These are phyloP conservation scores for Brachionus rotundiformis DNA, from an alignment of 1,140 invertebrate species.

Conservation along the genomic window DNA sequence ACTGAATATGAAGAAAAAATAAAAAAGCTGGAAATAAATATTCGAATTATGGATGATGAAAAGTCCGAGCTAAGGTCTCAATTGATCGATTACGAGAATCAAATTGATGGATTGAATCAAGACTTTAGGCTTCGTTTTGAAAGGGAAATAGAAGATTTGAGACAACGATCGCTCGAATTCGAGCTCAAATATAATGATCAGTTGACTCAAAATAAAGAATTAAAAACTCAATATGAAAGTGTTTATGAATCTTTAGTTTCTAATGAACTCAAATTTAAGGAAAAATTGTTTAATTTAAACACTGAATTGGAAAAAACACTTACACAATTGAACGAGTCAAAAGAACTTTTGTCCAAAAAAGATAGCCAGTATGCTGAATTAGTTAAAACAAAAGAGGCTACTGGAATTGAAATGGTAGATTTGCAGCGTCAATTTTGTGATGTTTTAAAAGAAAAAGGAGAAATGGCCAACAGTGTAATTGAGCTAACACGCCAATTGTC, in stretches of 20 bases:
- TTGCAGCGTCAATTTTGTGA: conserved; percentile 20
- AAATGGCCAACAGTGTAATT: neutral
- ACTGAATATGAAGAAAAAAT: neutral
- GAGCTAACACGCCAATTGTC: neutral
- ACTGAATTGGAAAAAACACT: neutral
- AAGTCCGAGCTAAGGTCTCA: neutral
- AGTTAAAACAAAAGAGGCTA: neutral
- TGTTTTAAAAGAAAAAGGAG: neutral
- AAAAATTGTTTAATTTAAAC: conserved; percentile 27
- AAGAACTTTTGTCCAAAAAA: neutral
- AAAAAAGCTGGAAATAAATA: neutral
- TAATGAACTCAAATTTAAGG: conserved; percentile 41
- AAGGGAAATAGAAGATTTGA: neutral
- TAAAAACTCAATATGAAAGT: neutral
- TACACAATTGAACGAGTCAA: neutral
- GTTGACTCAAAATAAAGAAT: neutral
- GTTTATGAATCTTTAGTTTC: neutral
- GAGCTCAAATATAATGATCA: conserved; percentile 30
- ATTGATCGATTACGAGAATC: conserved; percentile 7
- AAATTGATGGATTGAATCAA: neutral
- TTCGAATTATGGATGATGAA: conserved; percentile 1
- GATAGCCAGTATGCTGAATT: neutral
- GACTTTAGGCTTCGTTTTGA: neutral
- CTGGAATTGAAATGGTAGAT: neutral
- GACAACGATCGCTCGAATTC: neutral